These are phyloP conservation scores for Ricordea florida DNA, from an alignment of 92 coral and sea anemone species.

Conservation along the genomic window DNA sequence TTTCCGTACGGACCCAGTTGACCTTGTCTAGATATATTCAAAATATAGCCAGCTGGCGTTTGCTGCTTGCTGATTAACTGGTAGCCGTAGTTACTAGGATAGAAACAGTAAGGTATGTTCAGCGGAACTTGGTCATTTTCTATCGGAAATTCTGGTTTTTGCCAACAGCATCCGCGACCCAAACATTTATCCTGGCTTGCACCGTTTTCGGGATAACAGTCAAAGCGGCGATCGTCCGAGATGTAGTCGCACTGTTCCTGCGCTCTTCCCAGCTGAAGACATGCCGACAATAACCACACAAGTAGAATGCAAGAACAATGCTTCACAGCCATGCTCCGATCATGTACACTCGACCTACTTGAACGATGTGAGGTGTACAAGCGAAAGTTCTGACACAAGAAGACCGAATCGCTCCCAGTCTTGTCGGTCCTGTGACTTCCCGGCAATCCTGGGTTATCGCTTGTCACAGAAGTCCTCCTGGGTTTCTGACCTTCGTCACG, in stretches of 20 bases:
- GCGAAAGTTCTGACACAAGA: too few species aligned
- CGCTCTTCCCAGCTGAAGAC: neutral
- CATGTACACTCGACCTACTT: too few species aligned
- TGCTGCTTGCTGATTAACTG: conserved; percentile 49
- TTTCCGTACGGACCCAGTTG: conserved; percentile 86
- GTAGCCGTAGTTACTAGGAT: conserved; percentile 93
- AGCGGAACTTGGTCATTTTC: conserved; percentile 54
- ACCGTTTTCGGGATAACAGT: conserved; percentile 82
- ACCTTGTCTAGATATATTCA: conserved; percentile 66
- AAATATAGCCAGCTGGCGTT: conserved; percentile 73
- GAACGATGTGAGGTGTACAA: too few species aligned
- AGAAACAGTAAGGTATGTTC: conserved; percentile 87
- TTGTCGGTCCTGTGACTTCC: too few species aligned
- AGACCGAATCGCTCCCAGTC: too few species aligned
- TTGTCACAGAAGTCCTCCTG: too few species aligned
- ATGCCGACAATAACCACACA: neutral
- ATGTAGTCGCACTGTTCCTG: conserved; percentile 49
- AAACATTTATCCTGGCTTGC: conserved; percentile 68
- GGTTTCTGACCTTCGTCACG: too few species aligned
- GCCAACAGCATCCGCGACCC: conserved; percentile 94
- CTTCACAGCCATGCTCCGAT: neutral
- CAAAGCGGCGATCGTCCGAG: conserved; percentile 71
- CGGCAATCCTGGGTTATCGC: too few species aligned
- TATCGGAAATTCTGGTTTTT: conserved; percentile 18
- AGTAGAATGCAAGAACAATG: neutral